Percentiles rank a stretch among this genome's conserved stretches.
Conservation (phyloP, 2,113 vertebrate genomes). For the Carassius auratus region DNA sequence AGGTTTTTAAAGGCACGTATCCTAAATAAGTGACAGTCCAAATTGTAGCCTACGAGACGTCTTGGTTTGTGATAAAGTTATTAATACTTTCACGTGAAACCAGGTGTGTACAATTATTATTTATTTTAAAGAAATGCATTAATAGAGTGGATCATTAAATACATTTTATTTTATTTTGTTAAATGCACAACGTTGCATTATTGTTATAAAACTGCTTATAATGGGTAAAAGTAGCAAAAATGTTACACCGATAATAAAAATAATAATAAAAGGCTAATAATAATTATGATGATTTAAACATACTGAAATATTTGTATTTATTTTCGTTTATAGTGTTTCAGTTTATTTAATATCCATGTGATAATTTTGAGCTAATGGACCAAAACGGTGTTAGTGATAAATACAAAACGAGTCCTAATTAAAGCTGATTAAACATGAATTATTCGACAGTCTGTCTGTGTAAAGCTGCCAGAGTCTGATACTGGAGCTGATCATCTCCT, state of each 20-base stretch:
- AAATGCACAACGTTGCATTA: too few relatives aligned
- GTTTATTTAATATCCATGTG: not conserved
- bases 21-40: not conserved
- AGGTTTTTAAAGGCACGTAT: not conserved
- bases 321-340: not conserved
- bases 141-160: too few relatives aligned
- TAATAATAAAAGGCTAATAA: too few relatives aligned
- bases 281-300: too few relatives aligned
- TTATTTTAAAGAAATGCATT: not conserved
- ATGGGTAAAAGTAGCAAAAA: too few relatives aligned
- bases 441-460: conserved; percentile 32
- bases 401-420: conserved; percentile 1
- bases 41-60: too few relatives aligned
- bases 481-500: conserved; percentile 52
- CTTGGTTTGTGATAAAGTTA: too few relatives aligned
- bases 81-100: not conserved
- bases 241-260: too few relatives aligned
- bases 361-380: not conserved
- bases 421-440: not conserved
- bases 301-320: too few relatives aligned
- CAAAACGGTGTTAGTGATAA: not conserved
- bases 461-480: conserved; percentile 35
- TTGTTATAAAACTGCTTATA: too few relatives aligned
- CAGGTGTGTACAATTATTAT: not conserved
- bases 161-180: not conserved